phyloP scores from a whole-genome alignment of 1,140 invertebrate genomes.

The Ceratosolen fusciceps region DNA sequence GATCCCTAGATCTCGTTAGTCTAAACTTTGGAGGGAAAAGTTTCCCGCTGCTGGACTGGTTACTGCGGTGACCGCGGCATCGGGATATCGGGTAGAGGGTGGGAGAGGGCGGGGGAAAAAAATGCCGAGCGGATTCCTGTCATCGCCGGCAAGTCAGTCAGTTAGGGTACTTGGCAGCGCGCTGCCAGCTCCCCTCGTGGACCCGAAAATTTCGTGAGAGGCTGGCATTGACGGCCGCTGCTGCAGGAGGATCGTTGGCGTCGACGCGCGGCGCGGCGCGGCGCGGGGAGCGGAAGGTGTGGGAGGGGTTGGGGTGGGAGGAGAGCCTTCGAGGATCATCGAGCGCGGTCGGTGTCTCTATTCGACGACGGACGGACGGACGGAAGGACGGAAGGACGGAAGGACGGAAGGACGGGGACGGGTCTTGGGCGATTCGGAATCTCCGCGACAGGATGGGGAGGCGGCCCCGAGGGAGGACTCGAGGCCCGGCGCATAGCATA shows the following conservation, averaged over 20 bases:
- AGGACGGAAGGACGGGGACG: no score
- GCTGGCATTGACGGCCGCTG: constrained; percentile 64
- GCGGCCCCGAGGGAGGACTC: not conserved
- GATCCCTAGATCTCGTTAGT: constrained; percentile 31
- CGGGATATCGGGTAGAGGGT: no score
- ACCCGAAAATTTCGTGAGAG: not conserved
- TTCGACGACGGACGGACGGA: no score
- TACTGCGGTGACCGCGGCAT: no score
- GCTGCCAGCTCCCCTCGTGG: not conserved
- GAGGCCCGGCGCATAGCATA: constrained; percentile 11
- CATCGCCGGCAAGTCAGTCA: not conserved
- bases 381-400: no score
- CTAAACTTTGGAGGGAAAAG: constrained; percentile 9
- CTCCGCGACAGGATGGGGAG: constrained; percentile 33
- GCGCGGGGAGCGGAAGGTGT: not conserved
- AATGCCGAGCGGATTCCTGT: no score
- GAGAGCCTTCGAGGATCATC: constrained; percentile 18
- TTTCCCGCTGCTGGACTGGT: not conserved
- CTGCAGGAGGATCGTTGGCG: not conserved
- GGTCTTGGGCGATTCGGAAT: constrained; percentile 47
- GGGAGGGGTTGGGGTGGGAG: not conserved
- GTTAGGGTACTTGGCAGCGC: not conserved
- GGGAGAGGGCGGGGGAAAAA: no score
- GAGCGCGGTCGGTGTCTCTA: no score
- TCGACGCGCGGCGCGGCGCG: not conserved